Base-by-base conservation (phyloP, 2,797 vertebrate genomes). In the Amazona finschi region DNA sequence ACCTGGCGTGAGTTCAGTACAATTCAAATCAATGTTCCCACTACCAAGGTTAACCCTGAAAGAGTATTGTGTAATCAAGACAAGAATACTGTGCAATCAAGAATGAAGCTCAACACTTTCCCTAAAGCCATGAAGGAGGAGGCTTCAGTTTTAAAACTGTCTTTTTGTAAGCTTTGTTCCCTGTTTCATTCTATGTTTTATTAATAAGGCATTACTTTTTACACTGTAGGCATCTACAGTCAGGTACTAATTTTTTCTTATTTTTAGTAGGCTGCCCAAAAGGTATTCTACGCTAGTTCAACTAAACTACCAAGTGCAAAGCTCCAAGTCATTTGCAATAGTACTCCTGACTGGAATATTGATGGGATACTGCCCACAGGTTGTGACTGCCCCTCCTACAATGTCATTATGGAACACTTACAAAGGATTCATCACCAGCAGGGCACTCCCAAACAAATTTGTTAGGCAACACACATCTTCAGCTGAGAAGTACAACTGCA, bases 181-280 rank as follows among this genome's bases (percentile, higher is more conserved):
- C 30, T 55, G 8, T 52, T 87, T 78, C 52, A 33, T 65, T 89
- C 62, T 73, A 12, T 80, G 31, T 60, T 93, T 92, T 62, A 92
- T 92, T 83, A 87, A 71, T 74, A 89, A 92, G 50, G 24, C 38
- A 90, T 65, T 78, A 11, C 10, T 74, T 89, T 97, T 90, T 44
- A 79, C 12, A 31, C 11, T 0, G 0, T 5, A 61, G 60, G 30
- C 44, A 89, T 52, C 52, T 73, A 92, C 47, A 57, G 47, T 70
- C 69, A 84, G 50, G 36, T 49, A 94, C 57, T 19, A 95, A 57
- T 81, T 55, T 21, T 11, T 91, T 86, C 75, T 66, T 57, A 80
- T 85, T 95, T 88, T 94, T 30, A 92, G 38, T 27, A 93, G 41
- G 28, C 43, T 39, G 2, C 33, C 33, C 47, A 74, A 81, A 92